Percentiles rank a stretch among this genome's conserved stretches.
Evolutionary conservation across 1,140 invertebrate species (phyloP).

Genomic region (Drosophila auraria): DNA sequence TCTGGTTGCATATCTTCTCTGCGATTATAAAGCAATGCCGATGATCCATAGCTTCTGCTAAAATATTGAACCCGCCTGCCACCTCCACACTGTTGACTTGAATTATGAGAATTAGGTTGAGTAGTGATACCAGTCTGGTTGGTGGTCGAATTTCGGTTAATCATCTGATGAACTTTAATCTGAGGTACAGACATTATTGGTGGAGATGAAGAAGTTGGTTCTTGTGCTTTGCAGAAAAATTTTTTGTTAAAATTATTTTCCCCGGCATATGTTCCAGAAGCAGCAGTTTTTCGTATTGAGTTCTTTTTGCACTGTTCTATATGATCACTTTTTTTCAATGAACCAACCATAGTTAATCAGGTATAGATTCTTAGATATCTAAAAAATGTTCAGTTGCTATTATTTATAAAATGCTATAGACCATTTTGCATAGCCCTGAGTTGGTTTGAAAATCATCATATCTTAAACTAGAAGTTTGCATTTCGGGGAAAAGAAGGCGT

Average conservation of each 20-base stretch:
- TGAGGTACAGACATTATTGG: conserved; percentile 31
- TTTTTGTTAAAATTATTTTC: conserved; percentile 27
- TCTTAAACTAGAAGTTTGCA: neutral
- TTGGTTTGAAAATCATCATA: neutral
- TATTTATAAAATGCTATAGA: neutral
- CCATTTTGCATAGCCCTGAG: neutral
- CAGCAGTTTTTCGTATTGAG: conserved; percentile 9
- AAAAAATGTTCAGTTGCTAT: neutral
- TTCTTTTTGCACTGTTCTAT: conserved; percentile 17
- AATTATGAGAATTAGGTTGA: conserved; percentile 37
- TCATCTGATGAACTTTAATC: conserved; percentile 23
- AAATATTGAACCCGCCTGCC: conserved; percentile 42
- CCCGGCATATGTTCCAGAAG: conserved; percentile 1
- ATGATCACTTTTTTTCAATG: conserved; percentile 45
- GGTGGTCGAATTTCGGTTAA: conserved; percentile 21
- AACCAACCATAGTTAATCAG: conserved; percentile 56
- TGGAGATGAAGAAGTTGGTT: neutral
- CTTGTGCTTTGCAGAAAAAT: conserved; percentile 7
- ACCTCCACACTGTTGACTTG: conserved; percentile 16
- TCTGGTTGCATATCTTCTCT: conserved; percentile 26
- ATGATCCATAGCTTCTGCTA: conserved; percentile 48
- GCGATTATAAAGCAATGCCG: conserved; percentile 32
- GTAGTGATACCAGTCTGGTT: conserved; percentile 11
- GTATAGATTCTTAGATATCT: neutral
- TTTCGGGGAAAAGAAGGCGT: too few relatives aligned